Conservation (phyloP, 2,797 vertebrate species). For the Anguilla obscura region DNA sequence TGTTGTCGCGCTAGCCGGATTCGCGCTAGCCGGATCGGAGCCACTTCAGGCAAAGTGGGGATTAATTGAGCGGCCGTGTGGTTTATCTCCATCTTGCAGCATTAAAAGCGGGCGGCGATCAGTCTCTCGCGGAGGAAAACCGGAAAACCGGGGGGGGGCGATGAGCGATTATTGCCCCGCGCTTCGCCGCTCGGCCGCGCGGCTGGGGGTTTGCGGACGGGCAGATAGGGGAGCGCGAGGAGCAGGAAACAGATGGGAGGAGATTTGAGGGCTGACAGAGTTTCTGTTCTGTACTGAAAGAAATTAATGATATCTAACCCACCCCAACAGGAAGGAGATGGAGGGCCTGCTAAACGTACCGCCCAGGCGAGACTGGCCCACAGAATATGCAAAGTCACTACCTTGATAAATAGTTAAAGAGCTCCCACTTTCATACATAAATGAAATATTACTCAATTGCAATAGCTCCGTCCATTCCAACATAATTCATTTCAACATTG, state of each 20-base stretch:
- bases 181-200: slow-evolving; percentile 24
- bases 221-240: slow-evolving; percentile 52
- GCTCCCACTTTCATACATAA: slow-evolving; percentile 12
- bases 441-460: slow-evolving; percentile 8
- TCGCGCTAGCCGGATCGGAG: slow-evolving; percentile 54
- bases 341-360: slow-evolving; percentile 11
- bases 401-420: slow-evolving; percentile 43
- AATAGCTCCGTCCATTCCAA: not conserved
- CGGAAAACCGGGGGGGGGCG: slow-evolving; percentile 53
- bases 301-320: slow-evolving; percentile 61
- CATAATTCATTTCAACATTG: slow-evolving; percentile 6
- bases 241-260: slow-evolving; percentile 55
- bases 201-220: slow-evolving; percentile 24
- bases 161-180: slow-evolving; percentile 45
- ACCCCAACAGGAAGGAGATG: slow-evolving; percentile 48
- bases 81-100: slow-evolving; percentile 57
- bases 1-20: slow-evolving; percentile 48
- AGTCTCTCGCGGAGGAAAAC: slow-evolving; percentile 42
- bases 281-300: slow-evolving; percentile 69
- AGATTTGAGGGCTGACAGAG: slow-evolving; percentile 53
- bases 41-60: slow-evolving; percentile 64
- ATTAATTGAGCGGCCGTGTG: slow-evolving; percentile 52
- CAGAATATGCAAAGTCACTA: slow-evolving; percentile 59
- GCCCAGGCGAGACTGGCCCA: not conserved
- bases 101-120: slow-evolving; percentile 65